These are phyloP conservation scores for Tenthredo amoena DNA, from an alignment of 2,888 invertebrate genomes.

Conservation along the genomic window DNA sequence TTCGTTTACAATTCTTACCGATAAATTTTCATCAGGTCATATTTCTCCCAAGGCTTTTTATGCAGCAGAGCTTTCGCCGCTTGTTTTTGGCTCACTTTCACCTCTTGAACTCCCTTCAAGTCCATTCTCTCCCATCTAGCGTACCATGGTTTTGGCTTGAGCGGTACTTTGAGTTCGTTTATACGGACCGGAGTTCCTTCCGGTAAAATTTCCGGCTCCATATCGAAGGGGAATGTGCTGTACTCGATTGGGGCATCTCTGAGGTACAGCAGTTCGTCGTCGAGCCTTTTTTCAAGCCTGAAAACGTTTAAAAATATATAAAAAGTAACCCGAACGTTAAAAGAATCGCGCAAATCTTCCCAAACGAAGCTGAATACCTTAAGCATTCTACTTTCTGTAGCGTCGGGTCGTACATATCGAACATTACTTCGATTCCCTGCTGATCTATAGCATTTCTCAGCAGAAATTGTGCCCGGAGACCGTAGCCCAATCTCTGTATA, in stretches of 20 bases:
- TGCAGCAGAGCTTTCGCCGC: conserved; percentile 79
- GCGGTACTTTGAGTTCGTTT: conserved; percentile 85
- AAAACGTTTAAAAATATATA: neutral
- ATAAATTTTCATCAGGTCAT: conserved; percentile 92
- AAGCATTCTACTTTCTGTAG: conserved; percentile 94
- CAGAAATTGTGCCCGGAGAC: conserved; percentile 91
- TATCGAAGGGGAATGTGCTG: conserved; percentile 94
- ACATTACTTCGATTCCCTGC: conserved; percentile 87
- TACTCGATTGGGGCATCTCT: conserved; percentile 94
- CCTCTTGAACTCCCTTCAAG: conserved; percentile 86
- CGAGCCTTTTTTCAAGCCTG: conserved; percentile 93
- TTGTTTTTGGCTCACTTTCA: conserved; percentile 81
- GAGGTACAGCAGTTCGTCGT: conserved; percentile 93
- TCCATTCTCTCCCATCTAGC: conserved; percentile 92
- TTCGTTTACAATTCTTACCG: too few relatives aligned
- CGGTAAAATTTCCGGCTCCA: conserved; percentile 90
- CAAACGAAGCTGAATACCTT: conserved; percentile 68
- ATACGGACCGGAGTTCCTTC: conserved; percentile 90
- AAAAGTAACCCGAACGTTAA: neutral
- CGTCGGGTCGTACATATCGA: conserved; percentile 96
- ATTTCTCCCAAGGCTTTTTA: conserved; percentile 91
- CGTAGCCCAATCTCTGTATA: conserved; percentile 90
- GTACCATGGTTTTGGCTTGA: conserved; percentile 94
- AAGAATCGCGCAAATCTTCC: too few relatives aligned
- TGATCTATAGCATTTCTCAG: conserved; percentile 96